Evolutionary conservation across 2,113 vertebrate species (phyloP).

Genomic region (Rhea pennata): DNA sequence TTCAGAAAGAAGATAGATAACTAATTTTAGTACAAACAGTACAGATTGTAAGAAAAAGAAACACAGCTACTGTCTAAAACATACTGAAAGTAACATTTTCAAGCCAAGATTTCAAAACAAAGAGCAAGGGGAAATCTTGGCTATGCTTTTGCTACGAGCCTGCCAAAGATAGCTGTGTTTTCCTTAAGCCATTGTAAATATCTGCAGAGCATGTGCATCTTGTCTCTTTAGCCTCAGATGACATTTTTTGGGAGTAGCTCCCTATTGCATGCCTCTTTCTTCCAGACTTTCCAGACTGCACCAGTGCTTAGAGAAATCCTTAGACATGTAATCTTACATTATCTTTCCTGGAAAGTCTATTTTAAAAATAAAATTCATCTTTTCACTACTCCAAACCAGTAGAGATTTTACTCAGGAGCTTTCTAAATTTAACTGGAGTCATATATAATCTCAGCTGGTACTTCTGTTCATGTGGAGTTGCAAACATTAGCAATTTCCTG

Average conservation of each 20-base stretch:
- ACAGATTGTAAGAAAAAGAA: neutral
- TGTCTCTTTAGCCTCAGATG: neutral
- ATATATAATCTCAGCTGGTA: neutral
- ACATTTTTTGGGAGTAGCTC: neutral
- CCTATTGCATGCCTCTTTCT: neutral
- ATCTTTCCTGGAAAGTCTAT: neutral
- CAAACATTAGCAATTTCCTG: neutral
- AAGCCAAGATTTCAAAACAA: neutral
- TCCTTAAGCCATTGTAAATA: neutral
- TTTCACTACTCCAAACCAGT: neutral
- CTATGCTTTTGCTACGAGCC: neutral
- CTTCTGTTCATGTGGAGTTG: conserved; percentile 1
- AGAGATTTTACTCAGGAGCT: neutral
- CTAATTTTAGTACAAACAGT: neutral
- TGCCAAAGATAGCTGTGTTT: neutral
- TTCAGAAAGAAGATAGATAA: neutral
- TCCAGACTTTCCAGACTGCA: neutral
- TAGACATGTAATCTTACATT: neutral
- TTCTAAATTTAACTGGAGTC: neutral
- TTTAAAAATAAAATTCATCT: neutral
- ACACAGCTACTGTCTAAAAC: neutral
- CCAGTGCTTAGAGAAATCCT: neutral
- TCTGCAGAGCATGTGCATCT: neutral
- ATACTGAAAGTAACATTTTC: neutral
- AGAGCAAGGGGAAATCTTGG: neutral